phyloP scores from a whole-genome alignment of 2,888 invertebrate species.

The Tenthredo livida region DNA sequence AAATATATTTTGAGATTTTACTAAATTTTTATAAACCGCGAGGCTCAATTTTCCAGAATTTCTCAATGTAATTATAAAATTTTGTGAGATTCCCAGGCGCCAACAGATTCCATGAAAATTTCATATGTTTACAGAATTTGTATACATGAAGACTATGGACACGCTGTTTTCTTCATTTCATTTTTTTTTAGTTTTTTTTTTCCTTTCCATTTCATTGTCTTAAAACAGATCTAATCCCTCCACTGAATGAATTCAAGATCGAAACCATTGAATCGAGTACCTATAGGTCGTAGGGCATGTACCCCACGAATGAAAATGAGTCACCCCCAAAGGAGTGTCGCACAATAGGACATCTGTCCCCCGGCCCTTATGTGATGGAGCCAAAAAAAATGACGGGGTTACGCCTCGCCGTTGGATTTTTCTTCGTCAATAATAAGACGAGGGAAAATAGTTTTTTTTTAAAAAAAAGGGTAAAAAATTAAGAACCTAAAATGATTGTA shows the following conservation, averaged over 20 bases:
- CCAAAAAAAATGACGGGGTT: neutral
- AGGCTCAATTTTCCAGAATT: too few species aligned
- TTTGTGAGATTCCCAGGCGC: too few species aligned
- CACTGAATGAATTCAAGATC: neutral
- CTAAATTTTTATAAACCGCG: too few species aligned
- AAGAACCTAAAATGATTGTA: neutral
- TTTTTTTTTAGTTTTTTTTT: neutral
- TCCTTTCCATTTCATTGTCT: neutral
- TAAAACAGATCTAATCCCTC: neutral
- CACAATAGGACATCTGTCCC: conserved; percentile 51
- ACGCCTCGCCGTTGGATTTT: neutral
- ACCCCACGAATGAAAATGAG: conserved; percentile 43
- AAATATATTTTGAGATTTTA: too few species aligned
- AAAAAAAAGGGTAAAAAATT: conserved; percentile 31
- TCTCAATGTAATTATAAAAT: too few species aligned
- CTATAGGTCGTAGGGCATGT: neutral
- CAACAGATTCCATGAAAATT: too few species aligned
- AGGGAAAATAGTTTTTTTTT: too few species aligned
- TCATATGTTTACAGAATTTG: too few species aligned
- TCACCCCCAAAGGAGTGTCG: conserved; percentile 45
- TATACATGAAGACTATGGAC: too few species aligned
- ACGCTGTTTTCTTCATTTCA: neutral
- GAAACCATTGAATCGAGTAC: neutral
- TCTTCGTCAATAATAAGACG: neutral
- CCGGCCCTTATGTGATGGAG: neutral